Evolutionary conservation across 2,888 invertebrate genomes (phyloP).

Genomic region (Eurois occulta): DNA sequence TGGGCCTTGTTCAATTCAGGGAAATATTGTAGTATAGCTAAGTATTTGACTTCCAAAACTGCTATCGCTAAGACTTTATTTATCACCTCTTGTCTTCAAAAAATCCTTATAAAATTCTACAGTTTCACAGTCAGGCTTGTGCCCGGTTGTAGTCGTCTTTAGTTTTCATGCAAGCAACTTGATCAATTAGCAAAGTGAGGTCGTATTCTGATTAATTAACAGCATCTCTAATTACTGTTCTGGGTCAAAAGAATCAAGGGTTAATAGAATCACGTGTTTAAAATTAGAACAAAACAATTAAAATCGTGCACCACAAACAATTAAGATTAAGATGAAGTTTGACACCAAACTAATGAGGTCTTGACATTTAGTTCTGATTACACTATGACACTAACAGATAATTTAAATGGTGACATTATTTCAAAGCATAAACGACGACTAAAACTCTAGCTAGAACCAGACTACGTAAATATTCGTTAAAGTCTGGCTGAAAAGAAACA

Average conservation of each 20-base stretch:
- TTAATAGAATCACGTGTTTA: constrained; percentile 36
- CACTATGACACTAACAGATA: constrained; percentile 30
- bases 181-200: constrained; percentile 23
- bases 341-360: constrained; percentile 58
- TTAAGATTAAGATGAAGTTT: constrained; percentile 49
- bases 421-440: not conserved
- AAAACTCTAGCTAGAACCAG: no score
- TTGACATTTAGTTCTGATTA: constrained; percentile 54
- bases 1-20: not conserved
- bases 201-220: constrained; percentile 17
- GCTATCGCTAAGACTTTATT: not conserved
- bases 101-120: not conserved
- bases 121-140: not conserved
- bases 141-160: not conserved
- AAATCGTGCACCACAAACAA: constrained; percentile 35
- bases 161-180: constrained; percentile 9
- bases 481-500: constrained; percentile 2
- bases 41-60: not conserved
- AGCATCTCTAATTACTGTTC: constrained; percentile 25
- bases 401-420: constrained; percentile 26
- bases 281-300: constrained; percentile 58
- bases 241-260: constrained; percentile 35
- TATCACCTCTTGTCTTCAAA: not conserved
- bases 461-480: not conserved
- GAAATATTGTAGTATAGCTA: not conserved